Evolutionary conservation across 1,140 invertebrate genomes (phyloP).

Genomic region (Drosophila melanica): DNA sequence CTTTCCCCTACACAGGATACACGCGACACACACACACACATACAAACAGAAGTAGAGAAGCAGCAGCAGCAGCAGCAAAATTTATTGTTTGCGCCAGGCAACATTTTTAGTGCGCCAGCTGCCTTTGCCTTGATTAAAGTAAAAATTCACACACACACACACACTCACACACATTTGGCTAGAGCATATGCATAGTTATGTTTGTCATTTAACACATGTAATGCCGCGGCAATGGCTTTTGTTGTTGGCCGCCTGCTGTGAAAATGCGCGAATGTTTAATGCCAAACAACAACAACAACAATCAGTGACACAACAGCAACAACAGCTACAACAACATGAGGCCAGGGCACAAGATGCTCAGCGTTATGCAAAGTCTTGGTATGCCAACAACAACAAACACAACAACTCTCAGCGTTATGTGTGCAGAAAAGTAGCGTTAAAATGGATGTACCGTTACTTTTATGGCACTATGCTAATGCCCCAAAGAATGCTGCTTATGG

Average conservation of each 20-base stretch:
- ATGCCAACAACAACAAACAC: slow-evolving; percentile 9
- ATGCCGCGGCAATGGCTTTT: slow-evolving; percentile 52
- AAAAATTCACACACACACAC: slow-evolving; percentile 37
- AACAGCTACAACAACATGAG: not conserved
- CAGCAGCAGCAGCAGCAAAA: slow-evolving; percentile 35
- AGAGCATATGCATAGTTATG: slow-evolving; percentile 65
- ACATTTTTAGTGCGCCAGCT: slow-evolving; percentile 57
- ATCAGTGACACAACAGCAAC: not conserved
- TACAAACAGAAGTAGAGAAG: slow-evolving; percentile 6
- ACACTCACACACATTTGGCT: slow-evolving; percentile 24
- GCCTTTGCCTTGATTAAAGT: slow-evolving; percentile 68
- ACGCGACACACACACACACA: slow-evolving; percentile 3
- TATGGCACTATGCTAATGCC: slow-evolving; percentile 50
- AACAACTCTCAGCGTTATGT: slow-evolving; percentile 8
- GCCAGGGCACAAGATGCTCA: slow-evolving; percentile 3
- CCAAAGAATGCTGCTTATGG: slow-evolving; percentile 26
- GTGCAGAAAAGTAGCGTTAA: slow-evolving; percentile 21
- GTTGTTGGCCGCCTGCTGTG: slow-evolving; percentile 45
- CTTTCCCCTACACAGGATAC: not conserved
- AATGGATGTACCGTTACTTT: slow-evolving; percentile 49
- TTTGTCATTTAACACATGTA: slow-evolving; percentile 70
- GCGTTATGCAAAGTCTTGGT: not conserved
- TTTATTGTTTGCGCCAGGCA: slow-evolving; percentile 67
- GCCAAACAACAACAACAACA: slow-evolving; percentile 28
- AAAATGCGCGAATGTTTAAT: slow-evolving; percentile 53